Percentiles rank a stretch among this genome's conserved stretches.
phyloP scores from a whole-genome alignment of 92 coral and sea anemone species.

The Palythoa grandis region DNA sequence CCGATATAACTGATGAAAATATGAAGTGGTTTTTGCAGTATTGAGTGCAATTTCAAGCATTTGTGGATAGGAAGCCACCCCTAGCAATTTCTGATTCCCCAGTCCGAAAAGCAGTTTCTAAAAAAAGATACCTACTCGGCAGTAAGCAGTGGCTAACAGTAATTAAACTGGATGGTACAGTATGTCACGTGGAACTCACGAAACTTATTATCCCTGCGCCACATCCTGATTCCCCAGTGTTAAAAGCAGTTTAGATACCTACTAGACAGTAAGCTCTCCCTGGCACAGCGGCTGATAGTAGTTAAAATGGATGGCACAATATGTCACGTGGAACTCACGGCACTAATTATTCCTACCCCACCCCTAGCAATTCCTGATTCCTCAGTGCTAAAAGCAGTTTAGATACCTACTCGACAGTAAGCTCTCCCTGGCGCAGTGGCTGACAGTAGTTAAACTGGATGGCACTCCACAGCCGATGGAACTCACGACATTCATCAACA shows the following conservation, averaged over 20 bases:
- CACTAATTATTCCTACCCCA: slow-evolving; percentile 1
- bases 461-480: slow-evolving; percentile 97
- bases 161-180: slow-evolving; percentile 96
- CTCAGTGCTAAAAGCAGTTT: too few relatives aligned
- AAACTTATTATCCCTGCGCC: background rate
- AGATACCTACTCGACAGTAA: slow-evolving; percentile 93
- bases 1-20: too few relatives aligned
- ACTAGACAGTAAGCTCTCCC: slow-evolving; percentile 91
- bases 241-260: slow-evolving; percentile 41
- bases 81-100: too few relatives aligned
- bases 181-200: slow-evolving; percentile 92
- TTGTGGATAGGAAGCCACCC: too few relatives aligned
- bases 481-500: slow-evolving; percentile 93
- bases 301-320: slow-evolving; percentile 97
- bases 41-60: too few relatives aligned
- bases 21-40: too few relatives aligned
- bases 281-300: slow-evolving; percentile 91
- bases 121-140: slow-evolving; percentile 93
- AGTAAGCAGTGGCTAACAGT: slow-evolving; percentile 90
- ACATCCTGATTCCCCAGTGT: too few relatives aligned
- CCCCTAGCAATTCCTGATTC: too few relatives aligned
- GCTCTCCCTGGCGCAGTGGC: slow-evolving; percentile 83
- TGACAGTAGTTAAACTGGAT: slow-evolving; percentile 96
- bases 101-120: too few relatives aligned
- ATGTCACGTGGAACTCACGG: slow-evolving; percentile 89